These are phyloP conservation scores for Dasysyrphus albostriatus DNA, from an alignment of 2,888 invertebrate species.

Conservation along the genomic window DNA sequence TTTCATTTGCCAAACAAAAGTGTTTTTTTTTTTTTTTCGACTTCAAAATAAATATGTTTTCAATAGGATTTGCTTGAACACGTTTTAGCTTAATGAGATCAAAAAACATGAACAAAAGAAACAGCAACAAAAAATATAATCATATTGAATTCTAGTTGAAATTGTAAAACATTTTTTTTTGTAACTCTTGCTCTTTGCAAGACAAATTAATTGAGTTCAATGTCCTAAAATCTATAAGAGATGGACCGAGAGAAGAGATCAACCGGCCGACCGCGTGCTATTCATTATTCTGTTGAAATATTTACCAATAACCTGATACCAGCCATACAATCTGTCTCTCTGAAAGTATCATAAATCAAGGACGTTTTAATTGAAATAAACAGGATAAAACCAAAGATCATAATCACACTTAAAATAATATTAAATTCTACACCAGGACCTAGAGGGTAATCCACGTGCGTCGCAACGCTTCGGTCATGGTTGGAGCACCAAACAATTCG, in stretches of 20 bases:
- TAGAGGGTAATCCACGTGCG: neutral
- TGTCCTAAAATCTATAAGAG: constrained; percentile 16
- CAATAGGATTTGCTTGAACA: constrained; percentile 20
- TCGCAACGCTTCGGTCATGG: neutral
- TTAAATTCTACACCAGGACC: neutral
- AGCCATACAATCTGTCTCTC: neutral
- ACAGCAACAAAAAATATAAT: neutral
- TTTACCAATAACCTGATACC: no score
- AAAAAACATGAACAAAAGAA: neutral
- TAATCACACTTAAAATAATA: constrained; percentile 18
- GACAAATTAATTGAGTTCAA: constrained; percentile 54
- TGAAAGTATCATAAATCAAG: neutral
- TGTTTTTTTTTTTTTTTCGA: neutral
- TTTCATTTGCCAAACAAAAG: neutral
- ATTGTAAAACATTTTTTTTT: neutral
- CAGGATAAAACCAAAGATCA: constrained; percentile 31
- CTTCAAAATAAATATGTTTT: neutral
- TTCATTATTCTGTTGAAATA: constrained; percentile 6
- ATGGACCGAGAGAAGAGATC: no score
- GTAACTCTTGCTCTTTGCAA: no score
- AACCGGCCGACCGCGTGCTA: neutral
- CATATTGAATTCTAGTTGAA: neutral
- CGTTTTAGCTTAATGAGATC: constrained; percentile 27
- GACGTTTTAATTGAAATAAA: constrained; percentile 10
- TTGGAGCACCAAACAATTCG: constrained; percentile 50